A percentile compares a stretch with the other conserved stretches of the same genome.
These are phyloP conservation scores for Leptatherina wallacei DNA, from an alignment of 2,797 vertebrate species.

Conservation along the genomic window DNA sequence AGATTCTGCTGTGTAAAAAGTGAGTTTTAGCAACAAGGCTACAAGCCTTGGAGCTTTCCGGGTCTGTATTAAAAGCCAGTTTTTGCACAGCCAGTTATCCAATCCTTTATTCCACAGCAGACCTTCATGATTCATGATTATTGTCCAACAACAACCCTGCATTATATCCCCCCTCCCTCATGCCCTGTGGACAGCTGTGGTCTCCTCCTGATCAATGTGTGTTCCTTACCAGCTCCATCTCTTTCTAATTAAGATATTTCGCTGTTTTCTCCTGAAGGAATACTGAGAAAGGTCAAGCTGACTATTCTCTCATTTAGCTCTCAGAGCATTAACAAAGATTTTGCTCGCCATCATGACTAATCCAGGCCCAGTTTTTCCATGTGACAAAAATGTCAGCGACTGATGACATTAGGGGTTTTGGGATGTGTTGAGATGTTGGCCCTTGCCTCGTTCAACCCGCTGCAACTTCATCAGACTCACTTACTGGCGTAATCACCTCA, in stretches of 20 bases:
- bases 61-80: conserved; percentile 37
- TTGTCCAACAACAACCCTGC: conserved; percentile 34
- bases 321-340: conserved; percentile 46
- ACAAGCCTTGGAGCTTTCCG: conserved; percentile 13
- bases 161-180: conserved; percentile 8
- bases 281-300: conserved; percentile 68
- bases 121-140: conserved; percentile 39
- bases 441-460: conserved; percentile 4
- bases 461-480: conserved; percentile 46
- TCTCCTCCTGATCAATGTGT: conserved; percentile 62
- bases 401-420: conserved; percentile 49
- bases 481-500: conserved; percentile 68
- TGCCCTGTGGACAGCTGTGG: conserved; percentile 24
- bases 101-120: conserved; percentile 36
- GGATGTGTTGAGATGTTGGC: conserved; percentile 27
- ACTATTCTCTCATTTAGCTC: conserved; percentile 47
- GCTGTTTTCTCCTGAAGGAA: conserved; percentile 52
- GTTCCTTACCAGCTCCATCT: conserved; percentile 50
- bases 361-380: conserved; percentile 1
- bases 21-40: not conserved
- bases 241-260: conserved; percentile 73
- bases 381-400: conserved; percentile 44
- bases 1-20: not conserved
- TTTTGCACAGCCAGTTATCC: conserved; percentile 23
- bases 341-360: conserved; percentile 22